Conservation (phyloP, 2,113 vertebrate species). For the Genyomyrus donnyi region DNA sequence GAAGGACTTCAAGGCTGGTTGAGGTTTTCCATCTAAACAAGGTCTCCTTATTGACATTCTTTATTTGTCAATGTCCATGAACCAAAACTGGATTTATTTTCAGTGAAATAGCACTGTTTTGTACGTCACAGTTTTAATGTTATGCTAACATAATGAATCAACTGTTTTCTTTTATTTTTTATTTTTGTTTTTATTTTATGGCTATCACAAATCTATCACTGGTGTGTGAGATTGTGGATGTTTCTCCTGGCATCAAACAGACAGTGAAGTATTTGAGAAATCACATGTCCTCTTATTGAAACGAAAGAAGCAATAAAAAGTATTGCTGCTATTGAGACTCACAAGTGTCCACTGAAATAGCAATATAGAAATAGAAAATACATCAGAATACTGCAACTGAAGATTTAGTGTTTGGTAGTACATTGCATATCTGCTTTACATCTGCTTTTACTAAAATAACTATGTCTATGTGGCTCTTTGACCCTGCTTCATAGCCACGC, state of each 20-base stretch:
- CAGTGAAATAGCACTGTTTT: background rate
- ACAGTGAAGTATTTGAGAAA: background rate
- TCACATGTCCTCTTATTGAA: background rate
- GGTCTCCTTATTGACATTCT: background rate
- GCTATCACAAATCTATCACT: background rate
- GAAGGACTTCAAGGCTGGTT: background rate
- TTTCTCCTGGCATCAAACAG: background rate
- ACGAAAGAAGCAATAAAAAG: background rate
- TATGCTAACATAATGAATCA: background rate
- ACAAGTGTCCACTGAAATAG: background rate
- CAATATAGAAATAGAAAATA: background rate
- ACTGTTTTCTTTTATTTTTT: background rate
- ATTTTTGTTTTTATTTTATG: background rate
- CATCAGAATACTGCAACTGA: background rate
- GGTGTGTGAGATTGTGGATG: background rate
- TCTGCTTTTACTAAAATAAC: background rate
- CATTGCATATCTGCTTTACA: background rate
- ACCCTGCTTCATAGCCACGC: background rate
- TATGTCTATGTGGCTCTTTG: background rate
- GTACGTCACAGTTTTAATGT: background rate
- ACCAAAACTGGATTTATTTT: background rate
- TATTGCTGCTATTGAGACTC: background rate
- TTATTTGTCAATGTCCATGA: background rate
- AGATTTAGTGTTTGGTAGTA: background rate
- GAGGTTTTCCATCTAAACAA: background rate